Base-by-base conservation (phyloP, 2,113 vertebrate genomes). In the Gyps fulvus region DNA sequence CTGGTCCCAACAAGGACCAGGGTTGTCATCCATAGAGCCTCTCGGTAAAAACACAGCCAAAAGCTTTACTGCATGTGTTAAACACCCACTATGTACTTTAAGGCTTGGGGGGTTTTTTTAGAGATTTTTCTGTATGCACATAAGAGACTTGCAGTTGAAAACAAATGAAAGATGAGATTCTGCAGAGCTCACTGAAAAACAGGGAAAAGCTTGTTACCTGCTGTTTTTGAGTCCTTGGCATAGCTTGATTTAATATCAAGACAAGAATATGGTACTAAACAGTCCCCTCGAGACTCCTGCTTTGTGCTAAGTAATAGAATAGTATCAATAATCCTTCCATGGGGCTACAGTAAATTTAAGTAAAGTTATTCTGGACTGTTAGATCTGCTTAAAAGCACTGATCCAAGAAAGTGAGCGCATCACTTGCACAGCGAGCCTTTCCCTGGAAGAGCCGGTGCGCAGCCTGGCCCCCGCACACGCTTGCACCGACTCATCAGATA, bases 211-310 rank as follows among this genome's bases (percentile, higher is more conserved):
- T 88, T 84, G 83, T 90, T 88, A 77, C 87, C 87, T 93, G 87
- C 87, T 96, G 83, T 0, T 81, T 90, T 88, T 89, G 80, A 91
- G 83, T 93, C 76, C 38, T 79, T 83, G 74, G 79, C 71, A 62
- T 94, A 74, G 59, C 83, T 86, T 94, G 76, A 93, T 91, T 93
- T 92, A 90, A 88, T 89, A 86, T 67, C 83, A 54, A 80, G 88
- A 91, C 74, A 91, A 91, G 89, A 83, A 92, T 80, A 16, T 55
- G 76, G 50, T 52, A 74, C 79, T 95, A 58, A 95, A 92, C 55
- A 73, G 70, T 84, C 62, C 77, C 73, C 61, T 85, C 3, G 49
- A 76, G 89, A 90, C 52, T 6, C 16, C 66, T 72, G 66, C 76
- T 83, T 83, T 92, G 32, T 83, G 76, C 76, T 85, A 82, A 79